phyloP scores from a whole-genome alignment of 2,113 vertebrate species.

The Carassius auratus region DNA sequence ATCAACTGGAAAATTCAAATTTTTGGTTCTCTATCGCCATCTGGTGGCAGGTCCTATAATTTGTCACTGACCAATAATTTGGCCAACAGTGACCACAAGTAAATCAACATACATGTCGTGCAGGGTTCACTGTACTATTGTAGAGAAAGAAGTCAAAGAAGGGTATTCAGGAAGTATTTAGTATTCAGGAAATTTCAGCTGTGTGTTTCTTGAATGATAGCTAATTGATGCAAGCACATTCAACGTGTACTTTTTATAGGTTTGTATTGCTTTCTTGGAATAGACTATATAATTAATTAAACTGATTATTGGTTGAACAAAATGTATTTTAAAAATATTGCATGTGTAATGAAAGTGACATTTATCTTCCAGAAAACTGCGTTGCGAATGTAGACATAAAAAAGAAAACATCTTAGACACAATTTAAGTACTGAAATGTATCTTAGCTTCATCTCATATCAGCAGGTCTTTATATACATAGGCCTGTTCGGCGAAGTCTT shows the following conservation, averaged over 20 bases:
- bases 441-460: neutral
- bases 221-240: neutral
- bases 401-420: neutral
- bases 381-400: too few relatives aligned
- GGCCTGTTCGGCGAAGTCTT: neutral
- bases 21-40: conserved; percentile 17
- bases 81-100: neutral
- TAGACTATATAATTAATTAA: neutral
- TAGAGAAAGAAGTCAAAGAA: neutral
- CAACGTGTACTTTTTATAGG: neutral
- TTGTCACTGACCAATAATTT: too few relatives aligned
- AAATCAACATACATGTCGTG: neutral
- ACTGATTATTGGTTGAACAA: neutral
- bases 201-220: neutral
- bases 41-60: neutral
- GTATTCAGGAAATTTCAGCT: neutral
- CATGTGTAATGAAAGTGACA: neutral
- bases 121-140: neutral
- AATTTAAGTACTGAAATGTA: neutral
- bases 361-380: neutral
- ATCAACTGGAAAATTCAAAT: neutral
- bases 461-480: neutral
- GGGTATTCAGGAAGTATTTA: neutral
- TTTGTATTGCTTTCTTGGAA: neutral
- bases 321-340: neutral